Evolutionary conservation across 2,113 vertebrate genomes (phyloP).

Genomic region (Stomatorhinus ivindoensis): DNA sequence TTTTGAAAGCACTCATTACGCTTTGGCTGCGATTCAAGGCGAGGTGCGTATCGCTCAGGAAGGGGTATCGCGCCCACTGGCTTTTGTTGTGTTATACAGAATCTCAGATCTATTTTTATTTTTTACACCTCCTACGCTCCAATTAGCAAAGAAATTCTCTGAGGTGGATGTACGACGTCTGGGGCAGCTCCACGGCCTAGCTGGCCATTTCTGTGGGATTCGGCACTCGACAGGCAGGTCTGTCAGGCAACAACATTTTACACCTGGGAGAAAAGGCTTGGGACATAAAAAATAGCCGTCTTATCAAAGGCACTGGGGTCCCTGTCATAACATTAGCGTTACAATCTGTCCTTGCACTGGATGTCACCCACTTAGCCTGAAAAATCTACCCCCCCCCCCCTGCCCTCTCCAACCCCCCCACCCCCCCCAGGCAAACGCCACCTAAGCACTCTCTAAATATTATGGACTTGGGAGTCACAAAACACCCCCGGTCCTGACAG

Average conservation of each 20-base stretch:
- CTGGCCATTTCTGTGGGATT: not conserved
- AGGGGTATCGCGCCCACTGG: not conserved
- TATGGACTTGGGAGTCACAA: not conserved
- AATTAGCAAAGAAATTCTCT: not conserved
- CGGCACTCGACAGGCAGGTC: conserved; percentile 22
- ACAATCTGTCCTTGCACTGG: conserved; percentile 11
- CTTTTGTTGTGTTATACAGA: not conserved
- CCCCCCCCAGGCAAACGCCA: not conserved
- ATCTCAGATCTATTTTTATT: not conserved
- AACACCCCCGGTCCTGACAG: not conserved
- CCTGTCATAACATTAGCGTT: conserved; percentile 50
- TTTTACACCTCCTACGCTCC: not conserved
- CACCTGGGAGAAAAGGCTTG: conserved; percentile 44
- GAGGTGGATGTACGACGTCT: not conserved
- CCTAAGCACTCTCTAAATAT: not conserved
- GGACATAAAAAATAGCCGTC: conserved; percentile 51
- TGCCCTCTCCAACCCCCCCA: not conserved
- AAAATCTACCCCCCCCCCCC: too few relatives aligned
- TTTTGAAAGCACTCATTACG: not conserved
- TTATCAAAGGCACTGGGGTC: conserved; percentile 45
- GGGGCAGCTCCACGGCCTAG: not conserved
- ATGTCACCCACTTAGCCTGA: conserved; percentile 1
- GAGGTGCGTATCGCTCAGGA: not conserved
- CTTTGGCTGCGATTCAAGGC: not conserved
- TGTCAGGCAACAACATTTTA: conserved; percentile 44